These are phyloP conservation scores for Eudasyphora cyanicolor DNA, from an alignment of 2,888 invertebrate species.

Conservation along the genomic window DNA sequence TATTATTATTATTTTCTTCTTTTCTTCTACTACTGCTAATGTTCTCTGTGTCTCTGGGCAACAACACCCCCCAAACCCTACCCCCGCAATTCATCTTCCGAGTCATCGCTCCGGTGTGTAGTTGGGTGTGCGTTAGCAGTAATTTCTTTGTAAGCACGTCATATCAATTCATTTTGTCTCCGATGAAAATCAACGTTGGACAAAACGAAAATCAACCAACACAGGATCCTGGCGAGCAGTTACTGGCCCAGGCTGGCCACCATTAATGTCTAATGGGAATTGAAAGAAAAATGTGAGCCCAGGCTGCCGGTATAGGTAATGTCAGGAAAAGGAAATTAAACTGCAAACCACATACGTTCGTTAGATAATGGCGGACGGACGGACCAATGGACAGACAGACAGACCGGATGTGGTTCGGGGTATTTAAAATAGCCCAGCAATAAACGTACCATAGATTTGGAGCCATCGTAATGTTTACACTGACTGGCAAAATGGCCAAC, in stretches of 20 bases:
- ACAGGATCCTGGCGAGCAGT: not conserved
- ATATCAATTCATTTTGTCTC: conserved; percentile 59
- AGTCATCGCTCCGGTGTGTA: not conserved
- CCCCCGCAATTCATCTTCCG: not conserved
- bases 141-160: conserved; percentile 56
- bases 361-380: too few relatives aligned
- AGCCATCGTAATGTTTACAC: conserved; percentile 2
- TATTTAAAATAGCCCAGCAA: conserved; percentile 9
- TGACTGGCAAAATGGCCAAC: conserved; percentile 12
- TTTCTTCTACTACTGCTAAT: too few relatives aligned
- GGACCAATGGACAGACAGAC: conserved; percentile 16
- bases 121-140: not conserved
- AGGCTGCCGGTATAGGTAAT: not conserved
- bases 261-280: conserved; percentile 48
- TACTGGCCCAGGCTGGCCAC: not conserved
- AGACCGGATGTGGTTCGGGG: conserved; percentile 28
- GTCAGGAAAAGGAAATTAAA: conserved; percentile 34
- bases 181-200: conserved; percentile 51
- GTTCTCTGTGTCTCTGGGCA: not conserved
- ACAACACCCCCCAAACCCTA: not conserved
- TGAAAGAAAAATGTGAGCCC: conserved; percentile 3
- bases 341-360: conserved; percentile 21
- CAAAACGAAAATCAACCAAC: conserved; percentile 17
- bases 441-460: conserved; percentile 2
- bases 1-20: conserved; percentile 13